Evolutionary conservation across 2,888 invertebrate species (phyloP).

Genomic region (Chaitophorus viminalis): DNA sequence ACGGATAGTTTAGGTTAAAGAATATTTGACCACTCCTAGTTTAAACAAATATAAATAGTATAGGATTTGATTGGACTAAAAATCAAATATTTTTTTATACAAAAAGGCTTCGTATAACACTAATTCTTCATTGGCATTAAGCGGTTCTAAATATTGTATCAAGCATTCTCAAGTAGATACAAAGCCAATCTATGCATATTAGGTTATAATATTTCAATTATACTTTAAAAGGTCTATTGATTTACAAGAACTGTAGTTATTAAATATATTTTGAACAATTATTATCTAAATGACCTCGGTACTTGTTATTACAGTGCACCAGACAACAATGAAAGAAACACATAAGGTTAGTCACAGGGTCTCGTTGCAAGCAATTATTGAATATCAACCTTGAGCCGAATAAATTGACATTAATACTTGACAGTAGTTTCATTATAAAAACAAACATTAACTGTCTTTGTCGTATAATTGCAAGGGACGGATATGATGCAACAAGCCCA

Average conservation of each 20-base stretch:
- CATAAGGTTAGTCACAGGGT: conserved; percentile 44
- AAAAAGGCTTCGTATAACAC: neutral
- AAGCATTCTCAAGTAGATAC: neutral
- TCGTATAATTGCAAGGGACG: neutral
- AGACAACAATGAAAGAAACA: conserved; percentile 32
- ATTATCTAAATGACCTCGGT: conserved; percentile 46
- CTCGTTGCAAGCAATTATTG: conserved; percentile 23
- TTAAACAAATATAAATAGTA: neutral
- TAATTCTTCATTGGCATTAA: neutral
- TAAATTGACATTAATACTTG: neutral
- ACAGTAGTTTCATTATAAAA: neutral
- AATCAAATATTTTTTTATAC: neutral
- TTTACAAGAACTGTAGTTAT: neutral
- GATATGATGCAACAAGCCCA: neutral
- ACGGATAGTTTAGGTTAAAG: neutral
- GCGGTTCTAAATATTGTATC: neutral
- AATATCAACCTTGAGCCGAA: conserved; percentile 49
- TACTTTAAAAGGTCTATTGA: neutral
- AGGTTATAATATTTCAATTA: neutral
- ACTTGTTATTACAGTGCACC: conserved; percentile 9
- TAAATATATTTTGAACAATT: conserved; percentile 30
- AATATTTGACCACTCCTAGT: neutral
- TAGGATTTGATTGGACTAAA: neutral
- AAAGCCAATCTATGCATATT: neutral
- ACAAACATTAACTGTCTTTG: neutral